Percentiles rank a stretch among this genome's conserved stretches.
Evolutionary conservation across 2,888 invertebrate species (phyloP).

Genomic region (Cryptocephalus primarius): DNA sequence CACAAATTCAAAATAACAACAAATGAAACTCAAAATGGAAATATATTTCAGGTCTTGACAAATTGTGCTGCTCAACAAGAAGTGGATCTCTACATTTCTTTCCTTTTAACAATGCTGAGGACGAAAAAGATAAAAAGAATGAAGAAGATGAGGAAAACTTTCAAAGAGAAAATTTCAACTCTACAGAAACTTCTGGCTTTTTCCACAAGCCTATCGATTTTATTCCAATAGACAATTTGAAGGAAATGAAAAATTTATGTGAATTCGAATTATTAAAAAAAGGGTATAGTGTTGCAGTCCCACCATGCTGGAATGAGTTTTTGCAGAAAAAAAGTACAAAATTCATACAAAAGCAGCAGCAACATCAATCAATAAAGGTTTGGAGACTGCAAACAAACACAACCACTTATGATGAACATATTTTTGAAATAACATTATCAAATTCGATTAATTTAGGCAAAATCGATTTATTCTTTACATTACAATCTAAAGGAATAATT

Average conservation of each 20-base stretch:
- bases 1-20: too few species aligned
- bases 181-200: slow-evolving; percentile 8
- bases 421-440: slow-evolving; percentile 79
- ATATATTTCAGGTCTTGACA: slow-evolving; percentile 52
- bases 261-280: slow-evolving; percentile 57
- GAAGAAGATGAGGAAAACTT: slow-evolving; percentile 53
- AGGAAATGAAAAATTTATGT: slow-evolving; percentile 61
- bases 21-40: too few species aligned
- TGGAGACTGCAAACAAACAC: slow-evolving; percentile 83
- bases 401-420: slow-evolving; percentile 87
- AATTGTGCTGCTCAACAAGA: slow-evolving; percentile 73
- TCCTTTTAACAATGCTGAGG: slow-evolving; percentile 60
- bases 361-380: slow-evolving; percentile 74
- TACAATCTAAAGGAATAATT: slow-evolving; percentile 65
- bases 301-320: slow-evolving; percentile 88
- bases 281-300: slow-evolving; percentile 73
- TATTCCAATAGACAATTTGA: slow-evolving; percentile 30
- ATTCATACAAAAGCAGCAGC: slow-evolving; percentile 78
- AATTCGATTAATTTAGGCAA: slow-evolving; percentile 71
- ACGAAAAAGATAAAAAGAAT: slow-evolving; percentile 58
- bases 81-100: slow-evolving; percentile 76
- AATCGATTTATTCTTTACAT: slow-evolving; percentile 75
- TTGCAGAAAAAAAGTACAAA: slow-evolving; percentile 53
- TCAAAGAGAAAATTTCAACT: slow-evolving; percentile 9
- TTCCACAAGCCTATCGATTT: slow-evolving; percentile 29